Evolutionary conservation across 2,797 vertebrate genomes (phyloP), one percentile per base, ranked within the genome.

Genomic region (Acipenser ruthenus): DNA sequence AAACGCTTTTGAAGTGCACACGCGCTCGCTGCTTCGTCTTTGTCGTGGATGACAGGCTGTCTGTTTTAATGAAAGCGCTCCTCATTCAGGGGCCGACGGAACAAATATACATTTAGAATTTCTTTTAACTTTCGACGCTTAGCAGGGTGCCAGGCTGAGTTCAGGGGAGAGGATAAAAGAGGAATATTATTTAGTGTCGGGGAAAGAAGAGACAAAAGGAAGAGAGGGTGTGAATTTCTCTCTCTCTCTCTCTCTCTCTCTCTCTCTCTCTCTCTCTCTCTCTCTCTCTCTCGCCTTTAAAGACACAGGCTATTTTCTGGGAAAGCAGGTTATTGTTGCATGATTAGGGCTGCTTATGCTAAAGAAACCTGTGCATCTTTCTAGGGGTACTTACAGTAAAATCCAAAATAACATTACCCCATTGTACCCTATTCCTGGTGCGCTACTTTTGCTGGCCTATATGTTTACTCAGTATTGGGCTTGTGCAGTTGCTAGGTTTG

Each of bases 11-110:
- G 71, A 81, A 78, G 66, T 65, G 37, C 3, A 64, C 65, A 50
- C 67, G 60, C 47, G 8, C 67, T 77, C 72, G 67, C 77, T 76
- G 69, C 74, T 78, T 72, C 8, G 66, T 68, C 79, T 80, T 82
- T 83, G 76, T 84, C 75, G 70, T 63, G 49, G 50, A 72, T 80
- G 82, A 87, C 75, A 83, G 77, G 64, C 73, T 82, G 81, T 82
- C 83, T 68, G 59, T 74, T 83, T 77, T 79, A 70, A 84, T 85
- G 80, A 82, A 82, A 81, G 80, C 52, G 66, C 63, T 79, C 68
- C 75, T 65, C 47, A 1, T 83, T 81, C 80, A 82, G 70, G 73
- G 73, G 72, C 69, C 72, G 73, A 79, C 75, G 73, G 70, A 73
- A 71, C 70, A 78, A 74, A 81, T 73, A 74, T 69, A 69, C 65